Base-by-base conservation (phyloP, 2,797 vertebrate species). In the Numenius phaeopus region DNA sequence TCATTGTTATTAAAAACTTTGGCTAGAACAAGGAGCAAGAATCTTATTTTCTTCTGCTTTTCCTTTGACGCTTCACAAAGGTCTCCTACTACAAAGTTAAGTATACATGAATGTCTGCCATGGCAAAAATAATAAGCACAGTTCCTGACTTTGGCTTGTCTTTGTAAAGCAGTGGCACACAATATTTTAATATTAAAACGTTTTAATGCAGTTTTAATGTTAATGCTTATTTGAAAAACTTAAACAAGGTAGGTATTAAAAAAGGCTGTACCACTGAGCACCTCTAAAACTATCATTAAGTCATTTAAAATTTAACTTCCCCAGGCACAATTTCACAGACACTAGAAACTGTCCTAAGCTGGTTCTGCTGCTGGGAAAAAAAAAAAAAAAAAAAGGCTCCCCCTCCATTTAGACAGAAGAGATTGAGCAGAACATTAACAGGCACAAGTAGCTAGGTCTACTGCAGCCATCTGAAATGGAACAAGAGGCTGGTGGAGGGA, bases 11-110 rank as follows among this genome's bases (percentile, higher is more conserved):
- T 90, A 96, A 81, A 96, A 88, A 42, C 11, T 9, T 72, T 78
- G 90, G 61, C 72, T 93, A 77, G 57, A 86, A 69, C 52, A 90
- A 83, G 12, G 29, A 94, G 18, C 5, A 39, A 55, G 52, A 91
- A 86, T 83, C 79, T 80, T 73, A 69, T 77, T 87, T 93, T 84
- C 44, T 85, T 93, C 40, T 81, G 64, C 37, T 81, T 83, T 91
- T 95, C 42, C 52, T 87, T 67, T 71, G 72, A 93, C 79, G 78
- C 40, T 80, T 93, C 55, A 80, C 40, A 70, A 83, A 75, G 44
- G 44, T 83, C 54, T 80, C 30, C 30, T 88, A 24, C 79, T 78
- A 86, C 10, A 24, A 80, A 72, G 32, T 85, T 70, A 65, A 57
- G 57, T 62, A 90, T 27, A 73, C 11, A 42, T 19, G 14, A 87